Conservation (phyloP, 1,140 invertebrate genomes). For the Agrypnia vestita region DNA sequence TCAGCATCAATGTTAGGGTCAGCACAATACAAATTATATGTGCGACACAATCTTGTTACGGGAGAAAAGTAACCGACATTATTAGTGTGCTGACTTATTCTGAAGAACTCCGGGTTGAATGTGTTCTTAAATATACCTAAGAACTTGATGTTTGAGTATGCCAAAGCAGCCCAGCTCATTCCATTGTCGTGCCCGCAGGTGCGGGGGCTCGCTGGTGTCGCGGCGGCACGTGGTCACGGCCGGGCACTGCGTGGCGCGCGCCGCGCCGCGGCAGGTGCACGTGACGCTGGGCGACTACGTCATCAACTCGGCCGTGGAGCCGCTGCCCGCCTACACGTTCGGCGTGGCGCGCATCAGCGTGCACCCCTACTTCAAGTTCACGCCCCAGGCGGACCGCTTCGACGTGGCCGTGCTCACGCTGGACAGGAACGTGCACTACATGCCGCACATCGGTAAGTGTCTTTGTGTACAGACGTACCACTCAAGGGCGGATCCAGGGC, state of each 20-base stretch:
- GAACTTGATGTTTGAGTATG: too few relatives aligned
- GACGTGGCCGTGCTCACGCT: constrained; percentile 93
- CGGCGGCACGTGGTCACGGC: constrained; percentile 95
- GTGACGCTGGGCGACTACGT: constrained; percentile 95
- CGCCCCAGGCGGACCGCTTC: constrained; percentile 90
- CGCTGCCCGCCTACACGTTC: constrained; percentile 91
- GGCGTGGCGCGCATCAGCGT: constrained; percentile 91
- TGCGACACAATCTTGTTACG: too few relatives aligned
- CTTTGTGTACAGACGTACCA: too few relatives aligned
- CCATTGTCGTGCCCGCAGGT: constrained; percentile 81
- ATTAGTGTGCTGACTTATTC: too few relatives aligned
- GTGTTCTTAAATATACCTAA: too few relatives aligned
- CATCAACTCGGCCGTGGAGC: constrained; percentile 93
- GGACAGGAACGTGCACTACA: constrained; percentile 89
- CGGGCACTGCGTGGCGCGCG: constrained; percentile 95
- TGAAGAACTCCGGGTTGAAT: too few relatives aligned
- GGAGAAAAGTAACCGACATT: too few relatives aligned
- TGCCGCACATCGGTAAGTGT: constrained; percentile 91
- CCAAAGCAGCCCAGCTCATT: too few relatives aligned
- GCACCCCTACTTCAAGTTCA: constrained; percentile 96
- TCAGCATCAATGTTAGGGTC: too few relatives aligned
- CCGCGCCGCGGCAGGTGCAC: constrained; percentile 90
- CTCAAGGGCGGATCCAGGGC: too few relatives aligned
- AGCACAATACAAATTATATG: too few relatives aligned
- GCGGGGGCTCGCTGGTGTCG: constrained; percentile 95